Evolutionary conservation across 2,113 vertebrate genomes (phyloP).

Genomic region (Leucosticte australis): DNA sequence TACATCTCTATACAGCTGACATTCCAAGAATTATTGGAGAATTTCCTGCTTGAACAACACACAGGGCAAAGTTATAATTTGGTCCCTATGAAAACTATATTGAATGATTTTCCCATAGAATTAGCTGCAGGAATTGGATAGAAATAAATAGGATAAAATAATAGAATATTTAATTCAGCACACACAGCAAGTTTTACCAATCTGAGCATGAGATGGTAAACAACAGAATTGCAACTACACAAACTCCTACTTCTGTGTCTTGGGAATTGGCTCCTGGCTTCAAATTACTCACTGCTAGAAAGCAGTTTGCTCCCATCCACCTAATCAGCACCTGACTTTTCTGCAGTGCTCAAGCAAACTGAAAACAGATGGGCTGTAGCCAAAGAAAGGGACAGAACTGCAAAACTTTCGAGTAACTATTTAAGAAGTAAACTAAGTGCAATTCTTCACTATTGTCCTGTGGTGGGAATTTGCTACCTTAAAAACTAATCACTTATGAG

Average conservation of each 20-base stretch:
- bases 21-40: not conserved
- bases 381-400: not conserved
- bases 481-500: not conserved
- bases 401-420: not conserved
- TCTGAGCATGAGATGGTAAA: not conserved
- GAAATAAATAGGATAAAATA: not conserved
- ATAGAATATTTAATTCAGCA: not conserved
- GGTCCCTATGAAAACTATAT: not conserved
- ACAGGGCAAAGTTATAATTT: not conserved
- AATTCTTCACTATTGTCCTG: not conserved
- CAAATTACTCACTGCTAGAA: not conserved
- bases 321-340: not conserved
- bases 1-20: not conserved
- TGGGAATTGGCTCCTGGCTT: slow-evolving; percentile 10
- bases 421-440: not conserved
- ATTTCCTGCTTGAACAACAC: not conserved
- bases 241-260: not conserved
- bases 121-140: not conserved
- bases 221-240: not conserved
- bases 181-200: not conserved
- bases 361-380: not conserved
- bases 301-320: not conserved
- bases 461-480: not conserved
- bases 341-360: not conserved
- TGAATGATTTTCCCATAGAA: not conserved